A percentile compares a stretch with the other conserved stretches of the same genome.
phyloP scores from a whole-genome alignment of 2,888 invertebrate genomes.

The Tupiocoris notatus region DNA sequence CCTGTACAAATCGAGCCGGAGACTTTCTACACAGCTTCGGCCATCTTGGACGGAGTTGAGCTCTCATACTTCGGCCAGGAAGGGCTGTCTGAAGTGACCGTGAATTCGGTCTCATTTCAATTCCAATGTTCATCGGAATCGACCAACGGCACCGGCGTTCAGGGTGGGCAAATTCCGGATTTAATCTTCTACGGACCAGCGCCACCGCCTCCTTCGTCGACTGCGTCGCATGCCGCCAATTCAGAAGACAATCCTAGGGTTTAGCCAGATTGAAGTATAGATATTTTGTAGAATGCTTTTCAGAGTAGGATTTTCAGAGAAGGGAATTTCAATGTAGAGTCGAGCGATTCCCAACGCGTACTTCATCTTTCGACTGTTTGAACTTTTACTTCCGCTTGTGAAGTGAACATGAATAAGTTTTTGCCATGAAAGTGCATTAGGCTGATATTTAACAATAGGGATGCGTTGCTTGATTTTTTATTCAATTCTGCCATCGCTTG shows the following conservation, averaged over 20 bases:
- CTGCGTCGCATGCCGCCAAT: neutral
- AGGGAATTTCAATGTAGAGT: no score
- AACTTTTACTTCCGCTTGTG: no score
- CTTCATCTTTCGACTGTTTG: no score
- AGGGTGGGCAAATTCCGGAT: conserved; percentile 96
- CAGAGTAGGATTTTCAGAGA: no score
- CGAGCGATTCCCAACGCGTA: no score
- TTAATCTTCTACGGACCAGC: conserved; percentile 88
- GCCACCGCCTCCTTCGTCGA: conserved; percentile 43
- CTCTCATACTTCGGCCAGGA: conserved; percentile 96
- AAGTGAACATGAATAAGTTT: no score
- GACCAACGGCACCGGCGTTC: conserved; percentile 95
- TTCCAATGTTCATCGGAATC: conserved; percentile 97
- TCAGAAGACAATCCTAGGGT: neutral
- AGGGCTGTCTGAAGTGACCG: conserved; percentile 90
- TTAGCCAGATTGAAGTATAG: no score
- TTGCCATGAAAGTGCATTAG: no score
- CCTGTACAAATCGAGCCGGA: conserved; percentile 87
- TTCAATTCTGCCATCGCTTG: no score
- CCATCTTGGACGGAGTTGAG: conserved; percentile 88
- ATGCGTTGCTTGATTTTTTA: no score
- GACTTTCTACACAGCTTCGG: conserved; percentile 93
- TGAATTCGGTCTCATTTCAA: conserved; percentile 92
- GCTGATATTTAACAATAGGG: no score
- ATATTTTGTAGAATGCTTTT: no score